phyloP scores from a whole-genome alignment of 2,113 vertebrate species.

The Ceuthmochares aereus region DNA sequence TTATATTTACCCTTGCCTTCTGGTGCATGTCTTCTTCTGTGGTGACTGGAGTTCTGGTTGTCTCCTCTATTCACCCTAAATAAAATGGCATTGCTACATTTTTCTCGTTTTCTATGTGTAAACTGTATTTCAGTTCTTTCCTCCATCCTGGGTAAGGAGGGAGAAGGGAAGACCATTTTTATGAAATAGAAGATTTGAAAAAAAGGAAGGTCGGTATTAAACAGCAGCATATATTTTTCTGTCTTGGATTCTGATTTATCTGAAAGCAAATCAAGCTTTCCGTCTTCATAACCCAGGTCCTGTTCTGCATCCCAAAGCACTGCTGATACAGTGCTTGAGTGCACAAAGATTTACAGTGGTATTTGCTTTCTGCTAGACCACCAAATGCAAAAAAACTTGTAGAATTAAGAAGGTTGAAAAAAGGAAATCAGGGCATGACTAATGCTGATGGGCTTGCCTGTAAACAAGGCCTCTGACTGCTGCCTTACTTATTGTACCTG shows the following conservation, averaged over 20 bases:
- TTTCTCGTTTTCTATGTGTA: neutral
- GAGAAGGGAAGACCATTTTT: neutral
- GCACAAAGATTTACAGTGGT: neutral
- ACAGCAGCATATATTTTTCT: accelerated
- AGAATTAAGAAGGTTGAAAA: neutral
- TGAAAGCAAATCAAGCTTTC: neutral
- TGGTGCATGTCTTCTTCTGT: neutral
- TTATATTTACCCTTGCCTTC: neutral
- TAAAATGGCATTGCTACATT: neutral
- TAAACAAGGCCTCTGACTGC: neutral
- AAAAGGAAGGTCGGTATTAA: neutral
- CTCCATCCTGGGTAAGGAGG: neutral
- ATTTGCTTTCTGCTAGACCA: neutral
- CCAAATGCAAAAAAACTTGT: neutral
- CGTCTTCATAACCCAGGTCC: neutral
- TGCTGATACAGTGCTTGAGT: accelerated
- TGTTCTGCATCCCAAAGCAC: neutral
- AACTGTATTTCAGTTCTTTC: neutral
- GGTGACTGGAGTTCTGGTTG: neutral
- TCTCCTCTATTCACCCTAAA: neutral
- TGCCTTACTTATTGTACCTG: neutral
- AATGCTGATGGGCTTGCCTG: neutral
- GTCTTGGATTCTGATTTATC: neutral
- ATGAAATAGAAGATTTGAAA: neutral
- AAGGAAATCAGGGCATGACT: neutral